Base-by-base conservation (phyloP, 2,113 vertebrate species). In the Ascaphus truei region DNA sequence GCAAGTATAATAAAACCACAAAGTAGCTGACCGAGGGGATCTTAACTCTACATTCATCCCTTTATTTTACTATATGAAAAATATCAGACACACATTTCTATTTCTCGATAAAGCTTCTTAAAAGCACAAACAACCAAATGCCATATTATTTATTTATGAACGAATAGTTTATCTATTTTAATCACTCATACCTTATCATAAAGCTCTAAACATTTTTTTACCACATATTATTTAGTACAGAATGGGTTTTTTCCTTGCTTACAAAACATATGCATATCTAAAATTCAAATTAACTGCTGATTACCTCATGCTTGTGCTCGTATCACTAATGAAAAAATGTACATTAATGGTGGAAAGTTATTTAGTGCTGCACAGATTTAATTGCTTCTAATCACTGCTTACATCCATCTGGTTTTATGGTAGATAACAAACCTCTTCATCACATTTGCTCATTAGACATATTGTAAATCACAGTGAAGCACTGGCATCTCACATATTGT, bases 301-400 rank as follows among this genome's bases (percentile, higher is more conserved):
- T 85, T 80, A 77, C 81, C 79, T 90, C 80, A 47, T 83, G 27
- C 66, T 82, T 72, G 84, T 80, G 84, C 83, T 59, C 23, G 43
- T 84, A 77, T 75, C 83, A 91, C 84, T 92, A 92, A 92, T 91
- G 90, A 90, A 91, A 94, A 92, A 86, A 89, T 90, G 88, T 87
- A 85, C 76, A 48, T 90, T 93, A 92, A 93, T 89, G 88, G 88
- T 65, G 77, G 86, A 85, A 95, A 93, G 88, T 92, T 96, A 93
- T 93, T 94, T 94, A 91, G 91, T 93, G 90, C 87, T 89, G 88
- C 84, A 82, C 82, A 85, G 79, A 92, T 89, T 87, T 95, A 95
- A 97, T 96, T 94, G 90, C 88, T 92, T 92, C 88, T 95, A 95
- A 96, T 98, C 91, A 92, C 75, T 84, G 88, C 85, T 92, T 93